Conservation (phyloP, 2,113 vertebrate species). For the Tenebrosternarchus preto region DNA sequence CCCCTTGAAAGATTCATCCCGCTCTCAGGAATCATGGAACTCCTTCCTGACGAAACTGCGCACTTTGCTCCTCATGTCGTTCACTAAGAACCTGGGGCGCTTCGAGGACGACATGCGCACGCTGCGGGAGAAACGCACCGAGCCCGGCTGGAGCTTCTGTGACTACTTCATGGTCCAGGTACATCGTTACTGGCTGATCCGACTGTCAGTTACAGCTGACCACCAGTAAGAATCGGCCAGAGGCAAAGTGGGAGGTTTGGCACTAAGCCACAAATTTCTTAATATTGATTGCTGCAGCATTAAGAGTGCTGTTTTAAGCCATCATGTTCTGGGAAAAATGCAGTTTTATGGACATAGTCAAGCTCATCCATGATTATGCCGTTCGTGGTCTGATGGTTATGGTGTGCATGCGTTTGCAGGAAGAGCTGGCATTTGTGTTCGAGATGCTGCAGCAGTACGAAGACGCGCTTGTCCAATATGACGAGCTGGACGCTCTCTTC, state of each 20-base stretch:
- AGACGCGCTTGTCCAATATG: conserved; percentile 95
- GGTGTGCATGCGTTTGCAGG: conserved; percentile 70
- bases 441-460: conserved; percentile 99
- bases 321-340: no score
- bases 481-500: conserved; percentile 97
- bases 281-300: no score
- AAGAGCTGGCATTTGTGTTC: conserved; percentile 97
- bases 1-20: conserved; percentile 95
- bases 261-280: no score
- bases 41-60: conserved; percentile 94
- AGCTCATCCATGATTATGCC: background rate
- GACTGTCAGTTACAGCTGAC: background rate
- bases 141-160: conserved; percentile 98
- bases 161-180: conserved; percentile 99
- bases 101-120: conserved; percentile 99
- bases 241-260: background rate
- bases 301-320: no score
- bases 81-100: conserved; percentile 96
- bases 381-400: background rate
- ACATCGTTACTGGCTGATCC: background rate
- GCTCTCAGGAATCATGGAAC: conserved; percentile 97
- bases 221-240: background rate
- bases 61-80: conserved; percentile 96
- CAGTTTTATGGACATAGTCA: background rate
- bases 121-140: conserved; percentile 92